Base-by-base conservation (phyloP, 2,797 vertebrate species). In the Chaetodon trifasciatus region DNA sequence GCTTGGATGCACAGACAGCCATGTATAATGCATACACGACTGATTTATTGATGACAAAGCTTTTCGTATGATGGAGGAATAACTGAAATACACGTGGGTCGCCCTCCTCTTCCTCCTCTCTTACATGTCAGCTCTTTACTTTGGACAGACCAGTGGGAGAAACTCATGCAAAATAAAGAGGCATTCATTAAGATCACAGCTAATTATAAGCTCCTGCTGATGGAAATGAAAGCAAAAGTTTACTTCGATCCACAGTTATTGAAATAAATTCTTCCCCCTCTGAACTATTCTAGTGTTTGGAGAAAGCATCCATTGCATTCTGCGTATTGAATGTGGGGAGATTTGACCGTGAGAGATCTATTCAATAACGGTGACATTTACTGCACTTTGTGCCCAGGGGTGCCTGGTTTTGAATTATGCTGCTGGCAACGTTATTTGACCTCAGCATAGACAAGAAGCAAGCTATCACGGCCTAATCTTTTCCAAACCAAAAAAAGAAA, bases 1-100 rank as follows among this genome's bases (percentile, higher is more conserved):
- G 85, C 74, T 65, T 78, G 78, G 50, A 89, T 91, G 89, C 87
- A 86, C 89, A 91, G 88, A 93, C 84, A 85, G 58, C 76, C 85
- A 94, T 95, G 85, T 91, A 93, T 95, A 92, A 95, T 95, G 91
- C 92, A 95, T 92, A 74, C 75, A 84, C 52, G 4, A 76, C 88
- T 96, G 87, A 94, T 94, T 95, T 95, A 96, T 96, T 96, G 92
- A 95, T 95, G 93, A 91, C 91, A 78, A 83, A 88, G 94, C 93
- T 90, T 91, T 93, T 93, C 82, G 70, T 89, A 88, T 93, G 92
- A 93, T 87, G 89, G 91, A 92, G 82, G 79, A 81, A 88, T 89
- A 91, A 90, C 83, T 90, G 82, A 88, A 92, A 79, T 76, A 78
- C 92, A 93, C 70, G 60, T 92, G 93, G 86, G 70, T 82, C 73